These are phyloP conservation scores for Philopedon plagiatum DNA, from an alignment of 2,888 invertebrate genomes.

Conservation along the genomic window DNA sequence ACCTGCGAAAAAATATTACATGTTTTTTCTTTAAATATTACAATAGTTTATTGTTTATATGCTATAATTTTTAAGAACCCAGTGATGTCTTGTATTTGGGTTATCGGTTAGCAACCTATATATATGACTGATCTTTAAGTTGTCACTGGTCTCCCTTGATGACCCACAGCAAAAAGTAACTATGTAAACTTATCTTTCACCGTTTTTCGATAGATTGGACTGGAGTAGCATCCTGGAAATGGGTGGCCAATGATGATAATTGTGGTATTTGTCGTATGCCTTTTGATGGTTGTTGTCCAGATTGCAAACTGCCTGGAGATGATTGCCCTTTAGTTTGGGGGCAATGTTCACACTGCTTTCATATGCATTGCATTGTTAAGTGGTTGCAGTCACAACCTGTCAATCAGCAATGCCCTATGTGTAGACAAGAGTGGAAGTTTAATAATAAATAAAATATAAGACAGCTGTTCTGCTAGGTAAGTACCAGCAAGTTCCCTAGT, in stretches of 20 bases:
- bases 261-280: conserved; percentile 99
- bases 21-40: no score
- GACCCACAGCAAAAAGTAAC: no score
- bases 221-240: conserved; percentile 98
- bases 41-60: no score
- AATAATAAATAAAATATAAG: conserved; percentile 77
- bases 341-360: conserved; percentile 98
- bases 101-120: no score
- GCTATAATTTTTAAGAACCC: no score
- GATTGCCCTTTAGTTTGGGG: conserved; percentile 99
- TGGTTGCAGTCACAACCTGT: conserved; percentile 96
- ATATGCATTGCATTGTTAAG: conserved; percentile 99
- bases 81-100: no score
- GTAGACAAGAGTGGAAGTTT: conserved; percentile 99
- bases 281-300: conserved; percentile 98
- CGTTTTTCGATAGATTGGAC: conserved; percentile 79
- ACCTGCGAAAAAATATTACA: no score
- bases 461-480: neutral
- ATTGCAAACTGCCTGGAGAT: conserved; percentile 97
- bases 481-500: neutral
- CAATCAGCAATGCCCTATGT: conserved; percentile 95
- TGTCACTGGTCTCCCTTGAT: no score
- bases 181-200: no score
- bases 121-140: no score
- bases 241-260: conserved; percentile 99